These are phyloP conservation scores for Scomber scombrus DNA, from an alignment of 2,113 vertebrate genomes.

Conservation along the genomic window DNA sequence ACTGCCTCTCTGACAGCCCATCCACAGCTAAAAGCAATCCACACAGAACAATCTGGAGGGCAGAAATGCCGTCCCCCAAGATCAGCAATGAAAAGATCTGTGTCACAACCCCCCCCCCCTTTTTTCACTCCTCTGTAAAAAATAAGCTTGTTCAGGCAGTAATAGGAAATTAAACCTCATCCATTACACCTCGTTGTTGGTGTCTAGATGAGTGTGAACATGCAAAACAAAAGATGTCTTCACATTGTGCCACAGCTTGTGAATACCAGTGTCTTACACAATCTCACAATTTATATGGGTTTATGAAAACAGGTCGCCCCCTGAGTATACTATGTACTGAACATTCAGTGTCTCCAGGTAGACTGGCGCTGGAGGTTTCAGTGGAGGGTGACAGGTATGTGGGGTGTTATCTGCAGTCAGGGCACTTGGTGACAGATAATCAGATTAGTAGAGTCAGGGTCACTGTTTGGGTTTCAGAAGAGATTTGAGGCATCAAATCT, in stretches of 20 bases:
- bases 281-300: slow-evolving; percentile 9
- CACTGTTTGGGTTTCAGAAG: slow-evolving; percentile 60
- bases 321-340: neutral
- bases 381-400: slow-evolving; percentile 66
- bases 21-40: slow-evolving; percentile 22
- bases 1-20: slow-evolving; percentile 38
- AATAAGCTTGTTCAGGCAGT: neutral
- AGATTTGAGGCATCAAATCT: slow-evolving; percentile 13
- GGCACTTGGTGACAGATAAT: slow-evolving; percentile 43
- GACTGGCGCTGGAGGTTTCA: slow-evolving; percentile 58
- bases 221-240: slow-evolving; percentile 10
- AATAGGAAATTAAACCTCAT: neutral
- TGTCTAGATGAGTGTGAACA: neutral
- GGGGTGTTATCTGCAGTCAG: slow-evolving; percentile 56
- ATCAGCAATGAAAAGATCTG: slow-evolving; percentile 20
- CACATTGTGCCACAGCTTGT: neutral
- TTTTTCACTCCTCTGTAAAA: neutral
- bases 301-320: slow-evolving; percentile 7
- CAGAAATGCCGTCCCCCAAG: slow-evolving; percentile 2
- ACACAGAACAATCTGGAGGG: slow-evolving; percentile 32
- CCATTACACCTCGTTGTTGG: neutral
- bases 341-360: slow-evolving; percentile 36
- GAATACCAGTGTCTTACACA: slow-evolving; percentile 27
- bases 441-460: slow-evolving; percentile 53
- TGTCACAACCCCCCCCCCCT: neutral